These are phyloP conservation scores for Digitonthophagus gazella DNA, from an alignment of 2,888 invertebrate genomes.

Conservation along the genomic window DNA sequence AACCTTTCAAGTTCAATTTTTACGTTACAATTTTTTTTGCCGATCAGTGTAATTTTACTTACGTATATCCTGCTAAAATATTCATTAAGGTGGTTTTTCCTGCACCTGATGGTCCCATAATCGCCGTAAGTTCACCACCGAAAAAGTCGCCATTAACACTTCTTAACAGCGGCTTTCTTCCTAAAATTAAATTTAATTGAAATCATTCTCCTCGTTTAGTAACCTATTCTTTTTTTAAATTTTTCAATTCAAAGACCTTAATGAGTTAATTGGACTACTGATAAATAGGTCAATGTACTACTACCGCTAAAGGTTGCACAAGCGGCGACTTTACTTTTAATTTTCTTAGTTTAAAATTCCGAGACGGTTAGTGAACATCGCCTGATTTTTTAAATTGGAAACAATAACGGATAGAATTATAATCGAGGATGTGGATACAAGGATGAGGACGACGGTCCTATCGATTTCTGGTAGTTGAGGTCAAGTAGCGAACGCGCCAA, in stretches of 20 bases:
- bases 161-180: constrained; percentile 47
- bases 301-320: too few relatives aligned
- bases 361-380: neutral
- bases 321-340: neutral
- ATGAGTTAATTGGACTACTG: neutral
- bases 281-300: neutral
- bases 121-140: constrained; percentile 75
- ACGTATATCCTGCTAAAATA: constrained; percentile 87
- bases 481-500: neutral
- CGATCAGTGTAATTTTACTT: constrained; percentile 48
- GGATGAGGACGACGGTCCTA: neutral
- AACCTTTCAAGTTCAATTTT: too few relatives aligned
- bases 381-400: neutral
- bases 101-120: constrained; percentile 88
- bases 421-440: neutral
- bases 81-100: constrained; percentile 88
- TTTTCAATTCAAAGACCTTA: neutral
- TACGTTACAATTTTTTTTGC: too few relatives aligned
- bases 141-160: constrained; percentile 64
- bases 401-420: neutral
- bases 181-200: constrained; percentile 43
- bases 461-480: neutral
- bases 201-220: neutral
- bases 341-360: neutral
- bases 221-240: too few relatives aligned